Evolutionary conservation across 2,113 vertebrate genomes (phyloP).

Genomic region (Antechinus stuartii): DNA sequence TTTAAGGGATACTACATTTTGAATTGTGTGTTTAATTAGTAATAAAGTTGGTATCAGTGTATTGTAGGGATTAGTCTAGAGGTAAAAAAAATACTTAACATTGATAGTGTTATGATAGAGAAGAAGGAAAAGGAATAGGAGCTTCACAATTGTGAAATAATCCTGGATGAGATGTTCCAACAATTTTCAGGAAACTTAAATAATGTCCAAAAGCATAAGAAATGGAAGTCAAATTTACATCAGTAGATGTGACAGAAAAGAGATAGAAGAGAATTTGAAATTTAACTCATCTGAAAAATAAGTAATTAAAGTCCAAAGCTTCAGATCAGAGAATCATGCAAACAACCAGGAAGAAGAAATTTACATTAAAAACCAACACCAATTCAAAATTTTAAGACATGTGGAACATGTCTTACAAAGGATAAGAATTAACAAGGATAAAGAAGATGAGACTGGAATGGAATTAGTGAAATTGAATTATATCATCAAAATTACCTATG

Average conservation of each 20-base stretch:
- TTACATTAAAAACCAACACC: neutral
- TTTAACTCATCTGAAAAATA: neutral
- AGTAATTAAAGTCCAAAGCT: neutral
- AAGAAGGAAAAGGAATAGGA: neutral
- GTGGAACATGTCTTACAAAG: neutral
- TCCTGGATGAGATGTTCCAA: neutral
- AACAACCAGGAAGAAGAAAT: neutral
- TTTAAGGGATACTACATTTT: neutral
- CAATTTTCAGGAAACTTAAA: neutral
- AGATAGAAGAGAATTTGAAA: neutral
- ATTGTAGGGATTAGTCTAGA: neutral
- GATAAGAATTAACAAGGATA: neutral
- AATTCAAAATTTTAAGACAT: neutral
- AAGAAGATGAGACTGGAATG: neutral
- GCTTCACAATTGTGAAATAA: neutral
- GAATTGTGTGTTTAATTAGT: neutral
- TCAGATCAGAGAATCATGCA: neutral
- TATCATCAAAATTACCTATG: neutral
- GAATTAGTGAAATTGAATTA: neutral
- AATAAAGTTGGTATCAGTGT: neutral
- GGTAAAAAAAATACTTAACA: neutral
- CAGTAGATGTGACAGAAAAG: neutral
- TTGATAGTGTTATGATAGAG: neutral
- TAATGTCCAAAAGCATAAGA: neutral
- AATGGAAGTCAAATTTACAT: neutral